These are phyloP conservation scores for Steatocranus sp. DNA, from an alignment of 2,797 vertebrate species.

Conservation along the genomic window DNA sequence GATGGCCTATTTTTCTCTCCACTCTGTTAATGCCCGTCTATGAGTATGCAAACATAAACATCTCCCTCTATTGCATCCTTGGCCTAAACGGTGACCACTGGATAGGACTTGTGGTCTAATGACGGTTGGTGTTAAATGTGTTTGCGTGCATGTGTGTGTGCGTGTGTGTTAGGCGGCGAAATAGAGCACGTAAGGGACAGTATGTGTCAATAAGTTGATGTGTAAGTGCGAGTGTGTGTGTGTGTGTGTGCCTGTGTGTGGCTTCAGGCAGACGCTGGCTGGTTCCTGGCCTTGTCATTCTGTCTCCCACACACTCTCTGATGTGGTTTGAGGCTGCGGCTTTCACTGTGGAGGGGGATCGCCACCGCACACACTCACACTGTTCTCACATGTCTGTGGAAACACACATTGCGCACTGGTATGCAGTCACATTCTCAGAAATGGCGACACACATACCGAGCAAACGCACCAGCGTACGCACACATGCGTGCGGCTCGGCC, in stretches of 20 bases:
- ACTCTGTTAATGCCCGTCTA: slow-evolving; percentile 45
- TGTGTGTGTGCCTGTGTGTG: slow-evolving; percentile 56
- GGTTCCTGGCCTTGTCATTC: slow-evolving; percentile 73
- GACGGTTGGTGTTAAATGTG: slow-evolving; percentile 49
- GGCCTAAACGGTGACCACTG: slow-evolving; percentile 48
- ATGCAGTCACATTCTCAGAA: slow-evolving; percentile 71
- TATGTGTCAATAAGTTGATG: slow-evolving; percentile 47
- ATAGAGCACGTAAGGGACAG: slow-evolving; percentile 13
- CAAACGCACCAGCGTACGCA: slow-evolving; percentile 12
- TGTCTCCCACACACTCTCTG: slow-evolving; percentile 71
- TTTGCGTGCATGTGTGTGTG: slow-evolving; percentile 36
- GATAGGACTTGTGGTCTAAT: slow-evolving; percentile 51
- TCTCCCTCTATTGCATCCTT: slow-evolving; percentile 44
- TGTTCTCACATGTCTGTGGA: slow-evolving; percentile 75
- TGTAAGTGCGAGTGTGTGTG: slow-evolving; percentile 37
- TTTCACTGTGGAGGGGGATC: slow-evolving; percentile 64
- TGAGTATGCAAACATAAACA: slow-evolving; percentile 64
- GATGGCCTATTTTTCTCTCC: slow-evolving; percentile 40
- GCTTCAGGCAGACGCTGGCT: slow-evolving; percentile 67
- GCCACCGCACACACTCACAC: slow-evolving; percentile 67
- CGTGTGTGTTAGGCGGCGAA: background rate
- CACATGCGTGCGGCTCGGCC: slow-evolving; percentile 13
- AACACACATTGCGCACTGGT: slow-evolving; percentile 67
- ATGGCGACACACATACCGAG: slow-evolving; percentile 49
- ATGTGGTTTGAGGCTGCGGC: slow-evolving; percentile 72